phyloP scores from a whole-genome alignment of 2,797 vertebrate species.

The Hozukius guyotensis region DNA sequence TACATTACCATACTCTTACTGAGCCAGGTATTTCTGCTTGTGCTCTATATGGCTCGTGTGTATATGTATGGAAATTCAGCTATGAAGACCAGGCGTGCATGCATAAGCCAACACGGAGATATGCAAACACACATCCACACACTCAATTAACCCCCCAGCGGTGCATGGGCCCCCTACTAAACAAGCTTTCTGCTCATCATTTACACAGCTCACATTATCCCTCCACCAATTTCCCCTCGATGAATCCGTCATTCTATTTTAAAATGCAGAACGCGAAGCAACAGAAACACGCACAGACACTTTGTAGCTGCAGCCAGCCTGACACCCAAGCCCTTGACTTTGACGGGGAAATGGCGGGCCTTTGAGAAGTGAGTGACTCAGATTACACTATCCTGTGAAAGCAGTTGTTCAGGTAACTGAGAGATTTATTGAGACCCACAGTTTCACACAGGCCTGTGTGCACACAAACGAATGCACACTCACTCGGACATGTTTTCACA shows the following conservation, averaged over 20 bases:
- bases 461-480: background rate
- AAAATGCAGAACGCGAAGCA: constrained; percentile 21
- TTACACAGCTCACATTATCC: constrained; percentile 51
- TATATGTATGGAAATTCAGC: constrained; percentile 51
- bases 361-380: constrained; percentile 42
- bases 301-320: background rate
- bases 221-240: constrained; percentile 36
- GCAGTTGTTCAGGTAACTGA: constrained; percentile 20
- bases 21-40: constrained; percentile 30
- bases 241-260: constrained; percentile 33
- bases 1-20: constrained; percentile 55
- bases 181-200: constrained; percentile 32
- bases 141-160: constrained; percentile 57
- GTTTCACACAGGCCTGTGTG: background rate
- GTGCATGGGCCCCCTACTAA: constrained; percentile 19
- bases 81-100: constrained; percentile 2
- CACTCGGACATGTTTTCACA: constrained; percentile 3
- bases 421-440: constrained; percentile 17
- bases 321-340: constrained; percentile 32
- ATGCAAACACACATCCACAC: constrained; percentile 48
- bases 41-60: constrained; percentile 9
- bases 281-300: background rate
- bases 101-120: constrained; percentile 24
- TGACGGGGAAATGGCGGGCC: constrained; percentile 45
- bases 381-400: constrained; percentile 40